phyloP scores from a whole-genome alignment of 2,113 vertebrate genomes.

The Pelusios castaneus region DNA sequence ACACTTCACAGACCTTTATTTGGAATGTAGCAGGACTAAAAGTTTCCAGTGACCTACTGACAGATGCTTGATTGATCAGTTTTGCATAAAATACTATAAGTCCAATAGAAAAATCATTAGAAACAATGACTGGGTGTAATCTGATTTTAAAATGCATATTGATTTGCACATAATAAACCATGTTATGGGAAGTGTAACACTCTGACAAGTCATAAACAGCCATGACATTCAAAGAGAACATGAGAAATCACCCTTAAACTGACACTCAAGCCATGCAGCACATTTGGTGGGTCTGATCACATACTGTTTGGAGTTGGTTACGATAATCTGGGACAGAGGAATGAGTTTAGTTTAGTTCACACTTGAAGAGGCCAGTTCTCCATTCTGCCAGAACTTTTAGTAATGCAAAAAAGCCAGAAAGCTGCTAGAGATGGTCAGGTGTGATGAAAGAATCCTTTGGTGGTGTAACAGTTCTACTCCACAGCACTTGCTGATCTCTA shows the following conservation, averaged over 20 bases:
- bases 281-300: background rate
- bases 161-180: background rate
- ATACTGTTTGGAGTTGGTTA: background rate
- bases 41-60: background rate
- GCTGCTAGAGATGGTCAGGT: background rate
- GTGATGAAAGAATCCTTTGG: background rate
- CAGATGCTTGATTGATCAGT: background rate
- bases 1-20: background rate
- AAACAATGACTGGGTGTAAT: background rate
- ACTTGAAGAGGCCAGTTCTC: background rate
- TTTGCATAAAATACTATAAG: background rate
- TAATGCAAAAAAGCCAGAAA: background rate
- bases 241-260: background rate
- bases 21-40: background rate
- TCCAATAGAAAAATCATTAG: background rate
- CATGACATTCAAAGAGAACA: background rate
- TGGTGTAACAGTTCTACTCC: background rate
- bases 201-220: background rate
- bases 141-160: background rate
- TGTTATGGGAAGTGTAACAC: background rate
- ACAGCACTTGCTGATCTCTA: background rate
- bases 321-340: rapidly evolving
- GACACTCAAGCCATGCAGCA: rapidly evolving
- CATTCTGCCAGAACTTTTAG: background rate
- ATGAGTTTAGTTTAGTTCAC: background rate